Evolutionary conservation across 2,113 vertebrate genomes (phyloP).

Genomic region (Marmota monax): DNA sequence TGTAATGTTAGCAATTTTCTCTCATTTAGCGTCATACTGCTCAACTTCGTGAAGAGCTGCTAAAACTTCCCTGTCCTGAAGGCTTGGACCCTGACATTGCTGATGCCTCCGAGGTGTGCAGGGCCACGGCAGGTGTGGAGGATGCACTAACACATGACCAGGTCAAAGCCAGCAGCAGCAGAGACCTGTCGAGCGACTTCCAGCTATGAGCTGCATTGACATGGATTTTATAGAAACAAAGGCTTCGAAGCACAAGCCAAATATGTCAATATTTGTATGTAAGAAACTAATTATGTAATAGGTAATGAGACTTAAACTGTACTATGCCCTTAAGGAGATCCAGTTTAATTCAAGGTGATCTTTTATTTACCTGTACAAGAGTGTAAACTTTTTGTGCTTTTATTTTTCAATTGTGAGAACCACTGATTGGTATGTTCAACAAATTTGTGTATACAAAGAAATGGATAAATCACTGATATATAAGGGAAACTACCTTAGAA

Average conservation of each 20-base stretch:
- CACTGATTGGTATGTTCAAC: conserved; percentile 99
- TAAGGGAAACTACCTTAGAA: conserved; percentile 98
- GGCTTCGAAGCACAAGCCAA: conserved; percentile 96
- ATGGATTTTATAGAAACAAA: conserved; percentile 90
- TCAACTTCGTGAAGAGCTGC: conserved; percentile 96
- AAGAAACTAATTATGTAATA: conserved; percentile 98
- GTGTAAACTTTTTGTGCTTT: conserved; percentile 99
- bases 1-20: neutral
- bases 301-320: conserved; percentile 93
- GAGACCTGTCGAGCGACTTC: conserved; percentile 93
- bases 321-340: conserved; percentile 95
- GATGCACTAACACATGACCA: conserved; percentile 91
- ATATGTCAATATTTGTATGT: conserved; percentile 99
- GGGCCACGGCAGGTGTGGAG: conserved; percentile 89
- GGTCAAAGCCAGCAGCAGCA: conserved; percentile 94
- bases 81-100: conserved; percentile 94
- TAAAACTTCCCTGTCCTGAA: conserved; percentile 97
- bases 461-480: conserved; percentile 96
- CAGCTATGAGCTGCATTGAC: conserved; percentile 92
- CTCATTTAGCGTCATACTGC: conserved; percentile 95
- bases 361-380: conserved; percentile 99
- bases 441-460: conserved; percentile 98
- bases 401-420: conserved; percentile 99
- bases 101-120: conserved; percentile 91
- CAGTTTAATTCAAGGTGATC: conserved; percentile 93